Evolutionary conservation across 2,113 vertebrate species (phyloP).

Genomic region (Acrocephalus kingi): DNA sequence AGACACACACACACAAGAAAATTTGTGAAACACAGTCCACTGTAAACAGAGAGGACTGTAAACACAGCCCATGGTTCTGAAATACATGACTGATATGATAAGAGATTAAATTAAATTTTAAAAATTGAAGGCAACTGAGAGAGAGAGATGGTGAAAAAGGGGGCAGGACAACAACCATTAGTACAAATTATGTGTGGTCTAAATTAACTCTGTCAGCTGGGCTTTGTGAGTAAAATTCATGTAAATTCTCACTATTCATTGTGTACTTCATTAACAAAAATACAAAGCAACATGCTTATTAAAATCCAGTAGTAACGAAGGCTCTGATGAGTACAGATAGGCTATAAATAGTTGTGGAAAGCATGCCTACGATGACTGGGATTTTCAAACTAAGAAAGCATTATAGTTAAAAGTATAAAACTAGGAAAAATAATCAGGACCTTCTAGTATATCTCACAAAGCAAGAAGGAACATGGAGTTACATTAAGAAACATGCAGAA

Average conservation of each 20-base stretch:
- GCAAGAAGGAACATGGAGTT: background rate
- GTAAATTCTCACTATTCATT: background rate
- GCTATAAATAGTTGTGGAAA: background rate
- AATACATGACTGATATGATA: background rate
- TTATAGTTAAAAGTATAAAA: background rate
- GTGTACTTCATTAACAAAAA: background rate
- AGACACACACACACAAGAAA: background rate
- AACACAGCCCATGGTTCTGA: background rate
- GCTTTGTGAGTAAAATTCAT: background rate
- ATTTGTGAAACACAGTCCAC: background rate
- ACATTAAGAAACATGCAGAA: background rate
- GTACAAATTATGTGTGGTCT: background rate
- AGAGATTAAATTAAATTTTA: background rate
- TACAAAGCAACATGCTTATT: background rate
- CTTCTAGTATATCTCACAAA: background rate
- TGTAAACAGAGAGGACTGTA: background rate
- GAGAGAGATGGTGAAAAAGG: background rate
- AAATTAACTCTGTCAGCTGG: background rate
- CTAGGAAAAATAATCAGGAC: background rate
- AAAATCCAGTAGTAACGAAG: background rate
- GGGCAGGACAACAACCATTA: rapidly evolving
- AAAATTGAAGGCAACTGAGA: background rate
- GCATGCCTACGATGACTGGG: background rate
- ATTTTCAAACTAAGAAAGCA: background rate
- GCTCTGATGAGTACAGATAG: background rate